Conservation (phyloP, 2,888 invertebrate genomes). For the Penaeus monodon region DNA sequence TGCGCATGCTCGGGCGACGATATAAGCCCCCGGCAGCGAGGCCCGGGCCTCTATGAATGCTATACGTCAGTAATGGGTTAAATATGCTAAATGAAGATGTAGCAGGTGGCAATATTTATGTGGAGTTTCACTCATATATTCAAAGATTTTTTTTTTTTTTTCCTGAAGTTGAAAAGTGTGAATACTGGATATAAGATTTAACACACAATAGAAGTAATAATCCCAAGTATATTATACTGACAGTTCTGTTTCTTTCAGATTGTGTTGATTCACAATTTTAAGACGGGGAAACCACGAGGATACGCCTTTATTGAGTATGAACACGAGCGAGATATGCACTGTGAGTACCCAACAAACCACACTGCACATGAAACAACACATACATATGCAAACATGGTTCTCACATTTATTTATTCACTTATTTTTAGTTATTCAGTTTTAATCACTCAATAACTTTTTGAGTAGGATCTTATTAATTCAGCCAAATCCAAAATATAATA, state of each 20-base stretch:
- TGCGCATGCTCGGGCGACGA: no score
- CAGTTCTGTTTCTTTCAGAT: constrained; percentile 78
- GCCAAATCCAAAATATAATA: no score
- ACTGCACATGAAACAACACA: constrained; percentile 29
- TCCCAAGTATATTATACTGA: not conserved
- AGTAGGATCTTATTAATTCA: no score
- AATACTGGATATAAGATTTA: not conserved
- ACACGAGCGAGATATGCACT: constrained; percentile 99
- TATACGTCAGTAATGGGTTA: no score
- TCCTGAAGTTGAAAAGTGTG: no score
- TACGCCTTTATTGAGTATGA: constrained; percentile 99
- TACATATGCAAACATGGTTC: not conserved
- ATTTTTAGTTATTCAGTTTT: not conserved
- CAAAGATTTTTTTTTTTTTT: no score
- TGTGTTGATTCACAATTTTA: constrained; percentile 86
- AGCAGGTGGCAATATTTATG: no score
- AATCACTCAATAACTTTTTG: no score
- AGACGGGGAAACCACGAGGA: constrained; percentile 93
- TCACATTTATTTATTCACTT: not conserved
- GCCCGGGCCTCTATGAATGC: no score
- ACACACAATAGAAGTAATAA: not conserved
- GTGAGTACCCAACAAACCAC: constrained; percentile 78
- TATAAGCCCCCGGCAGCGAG: no score
- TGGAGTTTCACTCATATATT: no score
- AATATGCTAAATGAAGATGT: no score